Evolutionary conservation across 2,888 invertebrate genomes (phyloP).

Genomic region (Venustoraphidia nigricollis): DNA sequence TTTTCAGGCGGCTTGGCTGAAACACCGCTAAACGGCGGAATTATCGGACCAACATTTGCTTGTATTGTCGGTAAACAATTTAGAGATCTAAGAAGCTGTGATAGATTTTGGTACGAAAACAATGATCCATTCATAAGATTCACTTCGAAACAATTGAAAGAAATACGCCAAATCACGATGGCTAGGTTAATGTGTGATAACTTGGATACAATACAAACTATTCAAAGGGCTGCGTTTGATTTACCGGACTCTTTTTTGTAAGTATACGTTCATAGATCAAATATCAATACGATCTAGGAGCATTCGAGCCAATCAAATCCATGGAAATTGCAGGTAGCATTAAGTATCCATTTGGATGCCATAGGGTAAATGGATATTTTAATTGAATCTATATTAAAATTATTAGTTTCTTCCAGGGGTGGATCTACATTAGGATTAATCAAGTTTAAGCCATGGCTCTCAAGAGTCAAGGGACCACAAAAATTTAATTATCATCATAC

Average conservation of each 20-base stretch:
- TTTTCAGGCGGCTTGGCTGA: conserved; percentile 60
- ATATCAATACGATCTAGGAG: background rate
- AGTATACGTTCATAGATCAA: conserved; percentile 13
- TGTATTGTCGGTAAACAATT: conserved; percentile 62
- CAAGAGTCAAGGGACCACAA: too few species aligned
- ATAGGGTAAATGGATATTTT: too few species aligned
- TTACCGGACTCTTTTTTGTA: conserved; percentile 36
- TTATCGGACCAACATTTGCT: conserved; percentile 54
- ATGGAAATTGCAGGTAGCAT: too few species aligned
- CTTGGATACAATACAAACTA: conserved; percentile 37
- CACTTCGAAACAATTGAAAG: conserved; percentile 37
- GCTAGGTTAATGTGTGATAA: conserved; percentile 52
- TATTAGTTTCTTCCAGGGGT: too few species aligned
- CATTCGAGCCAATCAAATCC: too few species aligned
- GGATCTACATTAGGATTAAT: too few species aligned
- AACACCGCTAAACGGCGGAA: conserved; percentile 38
- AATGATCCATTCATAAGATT: conserved; percentile 8
- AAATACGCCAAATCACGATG: conserved; percentile 44
- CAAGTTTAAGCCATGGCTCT: too few species aligned
- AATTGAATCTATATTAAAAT: too few species aligned
- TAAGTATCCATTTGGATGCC: too few species aligned
- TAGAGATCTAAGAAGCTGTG: conserved; percentile 43
- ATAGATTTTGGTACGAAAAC: conserved; percentile 54
- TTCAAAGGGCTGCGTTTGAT: conserved; percentile 35
- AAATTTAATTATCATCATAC: too few species aligned